Evolutionary conservation across 2,113 vertebrate genomes (phyloP).

Genomic region (Poecile atricapillus): DNA sequence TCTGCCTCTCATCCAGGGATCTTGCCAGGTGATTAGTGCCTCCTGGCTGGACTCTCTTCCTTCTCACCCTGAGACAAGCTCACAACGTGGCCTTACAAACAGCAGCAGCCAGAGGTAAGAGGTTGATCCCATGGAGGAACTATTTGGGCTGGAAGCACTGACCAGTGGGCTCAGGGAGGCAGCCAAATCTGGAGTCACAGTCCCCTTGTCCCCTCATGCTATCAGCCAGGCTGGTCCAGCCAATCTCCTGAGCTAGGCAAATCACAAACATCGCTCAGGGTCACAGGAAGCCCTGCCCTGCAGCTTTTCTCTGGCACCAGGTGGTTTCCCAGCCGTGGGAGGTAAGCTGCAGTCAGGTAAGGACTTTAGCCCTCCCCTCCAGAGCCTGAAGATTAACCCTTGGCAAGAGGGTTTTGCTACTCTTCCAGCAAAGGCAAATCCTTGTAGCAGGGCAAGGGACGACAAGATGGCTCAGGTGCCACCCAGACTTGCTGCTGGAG

Average conservation of each 20-base stretch:
- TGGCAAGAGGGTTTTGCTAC: background rate
- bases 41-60: background rate
- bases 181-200: background rate
- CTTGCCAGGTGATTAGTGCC: background rate
- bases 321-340: background rate
- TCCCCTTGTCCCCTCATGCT: background rate
- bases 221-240: background rate
- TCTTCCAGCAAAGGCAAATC: background rate
- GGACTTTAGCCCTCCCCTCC: background rate
- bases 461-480: background rate
- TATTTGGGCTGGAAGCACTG: background rate
- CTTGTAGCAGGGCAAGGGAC: background rate
- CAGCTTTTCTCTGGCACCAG: background rate
- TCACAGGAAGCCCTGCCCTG: background rate
- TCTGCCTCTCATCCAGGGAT: background rate
- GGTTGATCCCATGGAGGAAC: background rate
- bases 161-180: background rate
- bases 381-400: background rate
- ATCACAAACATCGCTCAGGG: background rate
- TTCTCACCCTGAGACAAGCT: background rate
- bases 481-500: background rate
- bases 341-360: background rate
- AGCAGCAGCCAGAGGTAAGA: background rate
- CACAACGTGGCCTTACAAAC: fast-evolving
- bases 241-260: background rate